A percentile compares a stretch with the other conserved stretches of the same genome.
Conservation (phyloP, 2,113 vertebrate genomes). For the Rhinoderma darwinii region DNA sequence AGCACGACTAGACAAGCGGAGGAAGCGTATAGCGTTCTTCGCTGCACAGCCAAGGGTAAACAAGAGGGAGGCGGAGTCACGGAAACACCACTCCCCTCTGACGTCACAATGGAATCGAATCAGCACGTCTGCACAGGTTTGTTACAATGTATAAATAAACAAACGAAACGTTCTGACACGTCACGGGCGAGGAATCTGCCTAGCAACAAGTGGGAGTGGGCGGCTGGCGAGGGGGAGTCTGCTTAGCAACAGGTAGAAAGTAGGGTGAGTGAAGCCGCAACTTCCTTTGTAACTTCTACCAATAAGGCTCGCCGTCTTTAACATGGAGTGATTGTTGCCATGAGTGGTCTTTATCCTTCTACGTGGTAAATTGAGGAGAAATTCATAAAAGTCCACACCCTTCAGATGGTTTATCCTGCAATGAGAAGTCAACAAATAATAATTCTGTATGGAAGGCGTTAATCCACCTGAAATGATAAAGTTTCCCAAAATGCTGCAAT, state of each 20-base stretch:
- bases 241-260: slow-evolving; percentile 49
- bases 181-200: slow-evolving; percentile 49
- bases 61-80: slow-evolving; percentile 59
- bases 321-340: too few relatives aligned
- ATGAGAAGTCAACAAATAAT: too few relatives aligned
- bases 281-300: background rate
- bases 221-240: slow-evolving; percentile 27
- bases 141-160: slow-evolving; percentile 53
- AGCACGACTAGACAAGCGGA: background rate
- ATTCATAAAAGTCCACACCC: background rate
- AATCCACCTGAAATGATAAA: too few relatives aligned
- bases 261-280: background rate
- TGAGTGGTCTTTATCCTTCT: background rate
- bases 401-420: too few relatives aligned
- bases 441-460: too few relatives aligned
- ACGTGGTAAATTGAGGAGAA: background rate
- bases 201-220: slow-evolving; percentile 54
- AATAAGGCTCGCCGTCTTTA: background rate
- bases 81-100: background rate
- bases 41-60: slow-evolving; percentile 61
- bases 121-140: slow-evolving; percentile 48
- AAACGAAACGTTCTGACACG: slow-evolving; percentile 36
- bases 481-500: too few relatives aligned
- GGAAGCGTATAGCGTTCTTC: background rate
- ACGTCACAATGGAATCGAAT: slow-evolving; percentile 60